Base-by-base conservation (phyloP, 2,888 invertebrate genomes). In the Eutolmus rufibarbis region DNA sequence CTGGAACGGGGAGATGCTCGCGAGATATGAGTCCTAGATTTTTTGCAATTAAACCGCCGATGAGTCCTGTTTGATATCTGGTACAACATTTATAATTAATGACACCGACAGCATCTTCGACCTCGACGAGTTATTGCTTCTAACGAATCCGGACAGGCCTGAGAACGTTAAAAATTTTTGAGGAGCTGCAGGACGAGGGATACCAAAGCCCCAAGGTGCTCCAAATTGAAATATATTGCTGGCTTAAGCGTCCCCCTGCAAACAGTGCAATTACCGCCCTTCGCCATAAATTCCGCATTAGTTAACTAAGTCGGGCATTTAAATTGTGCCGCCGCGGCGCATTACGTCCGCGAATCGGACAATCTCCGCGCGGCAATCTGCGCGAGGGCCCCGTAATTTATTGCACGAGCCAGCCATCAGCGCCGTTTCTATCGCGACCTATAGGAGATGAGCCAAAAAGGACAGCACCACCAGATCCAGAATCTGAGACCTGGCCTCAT, bases 221-320 rank as follows among this genome's bases (percentile, higher is more conserved):
- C 66, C 57, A 82, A 82, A 82, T 82, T 82, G 57, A 82, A 82
- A 82, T 76, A 79, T 86, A 86, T 85, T 87, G 87, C 88, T 74
- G 74, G 84, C 88, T 81, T 85, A 82, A 74, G 51, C 51, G 37
- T 28, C 43, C 31, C 43, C n/a, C 16, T 43, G 31, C 56, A 19
- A 40, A 31, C 43, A 34, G 66, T 85, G 89, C 90, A 89, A 90
- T 90, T 89, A 90, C 90, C n/a, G 85, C 74, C 31, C 34, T 90
- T 90, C 89, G 90, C 89, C 90, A 91, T 90, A 91, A 91, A 91
- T 90, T 90, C 90, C 89, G 90, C 90, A 90, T 91, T 90, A 90
- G 90, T 90, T 90, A 91, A 90, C 90, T 90, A 90, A 90, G 90
- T 90, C 89, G 90, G 90, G 90, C 90, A 90, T 89, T 90, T 90